Evolutionary conservation across 2,113 vertebrate genomes (phyloP).

Genomic region (Podilymbus podiceps): DNA sequence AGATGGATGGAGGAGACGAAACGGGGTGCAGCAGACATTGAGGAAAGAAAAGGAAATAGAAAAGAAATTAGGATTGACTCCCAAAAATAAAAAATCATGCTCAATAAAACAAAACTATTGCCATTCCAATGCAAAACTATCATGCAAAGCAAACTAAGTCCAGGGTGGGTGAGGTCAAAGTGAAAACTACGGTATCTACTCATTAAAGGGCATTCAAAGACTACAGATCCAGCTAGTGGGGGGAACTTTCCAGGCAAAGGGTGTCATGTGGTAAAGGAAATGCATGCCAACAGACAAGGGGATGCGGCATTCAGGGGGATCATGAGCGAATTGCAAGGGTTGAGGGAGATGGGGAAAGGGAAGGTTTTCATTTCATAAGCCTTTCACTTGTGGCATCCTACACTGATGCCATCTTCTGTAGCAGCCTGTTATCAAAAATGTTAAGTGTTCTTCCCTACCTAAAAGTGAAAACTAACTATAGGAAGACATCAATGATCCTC

Average conservation of each 20-base stretch:
- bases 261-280: constrained; percentile 61
- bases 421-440: neutral
- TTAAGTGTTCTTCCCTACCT: neutral
- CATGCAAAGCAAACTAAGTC: constrained; percentile 81
- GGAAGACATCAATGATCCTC: neutral
- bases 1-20: constrained; percentile 81
- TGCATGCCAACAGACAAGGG: constrained; percentile 74
- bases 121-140: constrained; percentile 81
- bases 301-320: constrained; percentile 48
- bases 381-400: constrained; percentile 9
- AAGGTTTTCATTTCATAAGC: neutral
- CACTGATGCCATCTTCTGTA: neutral
- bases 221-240: constrained; percentile 45
- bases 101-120: constrained; percentile 79
- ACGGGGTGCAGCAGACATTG: constrained; percentile 73
- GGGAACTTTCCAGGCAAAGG: constrained; percentile 54
- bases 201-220: constrained; percentile 55
- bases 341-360: neutral
- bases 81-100: constrained; percentile 85
- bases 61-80: constrained; percentile 86
- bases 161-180: constrained; percentile 12
- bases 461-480: neutral
- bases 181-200: constrained; percentile 52
- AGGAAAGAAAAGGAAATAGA: constrained; percentile 85
- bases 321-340: constrained; percentile 24